Evolutionary conservation across 2,797 vertebrate genomes (phyloP).

Genomic region (Gymnoscopelus microlampas): DNA sequence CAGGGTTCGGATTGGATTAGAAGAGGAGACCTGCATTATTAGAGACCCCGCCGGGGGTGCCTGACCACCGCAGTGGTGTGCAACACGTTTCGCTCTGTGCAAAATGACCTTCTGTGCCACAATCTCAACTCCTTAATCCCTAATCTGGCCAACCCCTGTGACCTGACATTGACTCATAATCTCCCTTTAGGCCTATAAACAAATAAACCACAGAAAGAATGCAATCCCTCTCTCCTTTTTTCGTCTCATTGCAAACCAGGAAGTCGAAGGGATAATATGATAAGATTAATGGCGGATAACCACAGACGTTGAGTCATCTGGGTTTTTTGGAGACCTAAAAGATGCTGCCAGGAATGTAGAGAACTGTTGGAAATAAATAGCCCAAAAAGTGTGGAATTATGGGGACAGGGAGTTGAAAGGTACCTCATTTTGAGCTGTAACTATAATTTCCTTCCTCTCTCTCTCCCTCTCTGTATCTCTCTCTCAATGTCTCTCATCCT

Average conservation of each 20-base stretch:
- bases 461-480: constrained; percentile 1
- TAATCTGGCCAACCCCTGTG: constrained; percentile 38
- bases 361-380: constrained; percentile 3
- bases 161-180: constrained; percentile 46
- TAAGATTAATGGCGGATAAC: neutral
- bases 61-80: neutral
- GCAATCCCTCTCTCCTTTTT: constrained; percentile 4
- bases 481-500: neutral
- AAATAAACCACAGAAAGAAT: constrained; percentile 28
- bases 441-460: constrained; percentile 13
- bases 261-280: neutral
- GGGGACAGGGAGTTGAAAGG: constrained; percentile 27
- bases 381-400: neutral
- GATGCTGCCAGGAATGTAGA: neutral
- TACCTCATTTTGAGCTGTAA: constrained; percentile 37
- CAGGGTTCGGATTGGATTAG: too few relatives aligned
- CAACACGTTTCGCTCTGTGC: constrained; percentile 35
- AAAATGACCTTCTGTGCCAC: constrained; percentile 33
- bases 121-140: constrained; percentile 35
- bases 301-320: too few relatives aligned
- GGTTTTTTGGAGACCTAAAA: neutral
- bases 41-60: too few relatives aligned
- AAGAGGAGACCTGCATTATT: too few relatives aligned
- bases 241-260: constrained; percentile 10
- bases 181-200: constrained; percentile 25